Evolutionary conservation across 1,140 invertebrate genomes (phyloP).

Genomic region (Teleogryllus occipitalis): DNA sequence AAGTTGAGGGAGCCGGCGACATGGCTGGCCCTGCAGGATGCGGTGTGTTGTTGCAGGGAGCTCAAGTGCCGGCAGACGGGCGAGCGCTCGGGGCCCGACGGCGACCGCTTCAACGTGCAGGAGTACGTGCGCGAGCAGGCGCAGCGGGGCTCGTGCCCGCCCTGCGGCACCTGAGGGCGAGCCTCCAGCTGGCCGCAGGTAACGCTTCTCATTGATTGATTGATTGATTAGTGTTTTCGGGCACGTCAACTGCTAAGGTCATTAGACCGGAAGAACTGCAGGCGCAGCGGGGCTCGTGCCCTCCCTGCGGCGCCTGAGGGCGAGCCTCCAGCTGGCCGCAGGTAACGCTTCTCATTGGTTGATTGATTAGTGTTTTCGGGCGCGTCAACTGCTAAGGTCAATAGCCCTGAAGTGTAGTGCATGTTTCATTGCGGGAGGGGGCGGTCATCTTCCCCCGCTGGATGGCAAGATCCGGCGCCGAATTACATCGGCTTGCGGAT

Average conservation of each 20-base stretch:
- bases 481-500: too few relatives aligned
- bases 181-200: not conserved
- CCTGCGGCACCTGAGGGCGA: slow-evolving; percentile 33
- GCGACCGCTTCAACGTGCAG: slow-evolving; percentile 56
- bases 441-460: too few relatives aligned
- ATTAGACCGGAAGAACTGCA: slow-evolving; percentile 30
- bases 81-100: slow-evolving; percentile 36
- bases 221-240: not conserved
- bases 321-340: not conserved
- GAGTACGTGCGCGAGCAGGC: slow-evolving; percentile 57
- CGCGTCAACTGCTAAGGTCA: too few relatives aligned
- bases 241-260: too few relatives aligned
- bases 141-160: slow-evolving; percentile 42
- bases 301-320: slow-evolving; percentile 35
- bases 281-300: slow-evolving; percentile 43
- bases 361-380: too few relatives aligned
- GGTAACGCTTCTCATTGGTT: not conserved
- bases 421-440: too few relatives aligned
- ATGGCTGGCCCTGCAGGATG: too few relatives aligned
- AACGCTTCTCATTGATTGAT: not conserved
- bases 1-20: too few relatives aligned
- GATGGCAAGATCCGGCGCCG: too few relatives aligned
- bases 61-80: slow-evolving; percentile 49
- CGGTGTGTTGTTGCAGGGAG: slow-evolving; percentile 40
- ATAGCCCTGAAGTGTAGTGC: too few relatives aligned